Conservation (phyloP, 2,797 vertebrate species). For the Prunella strophiata region DNA sequence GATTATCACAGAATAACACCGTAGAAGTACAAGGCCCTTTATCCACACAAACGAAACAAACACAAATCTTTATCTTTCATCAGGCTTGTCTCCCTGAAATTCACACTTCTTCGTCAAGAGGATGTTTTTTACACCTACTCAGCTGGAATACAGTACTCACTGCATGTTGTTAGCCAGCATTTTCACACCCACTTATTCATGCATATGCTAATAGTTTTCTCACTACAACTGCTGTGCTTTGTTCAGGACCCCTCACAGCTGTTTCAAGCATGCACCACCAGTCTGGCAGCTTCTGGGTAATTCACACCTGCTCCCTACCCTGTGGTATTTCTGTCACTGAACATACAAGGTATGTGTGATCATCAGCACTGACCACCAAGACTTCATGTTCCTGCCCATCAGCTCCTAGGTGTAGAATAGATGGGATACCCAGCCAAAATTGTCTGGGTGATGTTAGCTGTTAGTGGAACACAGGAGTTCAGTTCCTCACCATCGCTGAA, state of each 20-base stretch:
- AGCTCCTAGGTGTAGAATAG: neutral
- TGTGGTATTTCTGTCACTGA: neutral
- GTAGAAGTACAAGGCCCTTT: neutral
- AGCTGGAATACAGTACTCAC: conserved; percentile 28
- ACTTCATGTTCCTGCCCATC: neutral
- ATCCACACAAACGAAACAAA: conserved; percentile 26
- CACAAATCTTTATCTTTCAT: neutral
- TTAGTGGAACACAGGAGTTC: neutral
- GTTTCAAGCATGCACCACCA: neutral
- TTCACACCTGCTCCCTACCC: neutral
- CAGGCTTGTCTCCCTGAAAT: conserved; percentile 38
- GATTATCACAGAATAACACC: neutral
- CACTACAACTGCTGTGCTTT: neutral
- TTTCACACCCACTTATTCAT: conserved; percentile 44
- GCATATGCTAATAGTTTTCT: conserved; percentile 26
- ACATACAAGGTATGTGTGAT: neutral
- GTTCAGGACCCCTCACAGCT: neutral
- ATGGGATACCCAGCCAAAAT: neutral
- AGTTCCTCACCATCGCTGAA: neutral
- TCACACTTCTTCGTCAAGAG: conserved; percentile 41
- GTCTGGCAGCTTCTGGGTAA: neutral
- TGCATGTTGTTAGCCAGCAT: neutral
- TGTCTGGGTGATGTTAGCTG: neutral
- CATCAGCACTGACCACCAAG: neutral
- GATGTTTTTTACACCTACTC: conserved; percentile 56